A percentile compares a stretch with the other conserved stretches of the same genome.
Conservation (phyloP, 1,140 invertebrate genomes). For the Pseudomyrmex pallidus region DNA sequence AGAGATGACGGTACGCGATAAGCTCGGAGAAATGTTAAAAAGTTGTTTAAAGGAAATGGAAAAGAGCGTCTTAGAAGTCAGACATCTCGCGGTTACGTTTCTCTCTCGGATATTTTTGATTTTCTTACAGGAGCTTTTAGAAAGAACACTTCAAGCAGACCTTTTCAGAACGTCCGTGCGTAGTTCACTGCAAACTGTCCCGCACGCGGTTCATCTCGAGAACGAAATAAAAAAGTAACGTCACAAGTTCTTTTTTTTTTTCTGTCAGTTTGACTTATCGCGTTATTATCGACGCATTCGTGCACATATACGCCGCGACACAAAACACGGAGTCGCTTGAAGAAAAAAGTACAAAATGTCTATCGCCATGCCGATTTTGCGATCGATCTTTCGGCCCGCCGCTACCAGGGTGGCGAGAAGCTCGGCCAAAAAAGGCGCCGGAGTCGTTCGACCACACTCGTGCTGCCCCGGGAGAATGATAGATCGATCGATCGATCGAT, state of each 20-base stretch:
- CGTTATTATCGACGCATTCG: not conserved
- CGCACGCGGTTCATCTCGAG: not conserved
- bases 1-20: not conserved
- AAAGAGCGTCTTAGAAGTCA: not conserved
- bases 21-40: slow-evolving; percentile 24
- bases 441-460: slow-evolving; percentile 36
- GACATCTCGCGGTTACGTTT: not conserved
- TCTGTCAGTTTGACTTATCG: slow-evolving; percentile 15
- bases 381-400: slow-evolving; percentile 12
- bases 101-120: not conserved
- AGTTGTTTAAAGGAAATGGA: not conserved
- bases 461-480: slow-evolving; percentile 55
- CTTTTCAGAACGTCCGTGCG: not conserved
- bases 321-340: slow-evolving; percentile 23
- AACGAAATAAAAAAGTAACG: not conserved
- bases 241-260: not conserved
- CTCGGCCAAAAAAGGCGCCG: not conserved
- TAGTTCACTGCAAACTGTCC: not conserved
- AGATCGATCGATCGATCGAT: slow-evolving; percentile 71
- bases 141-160: not conserved
- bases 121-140: not conserved
- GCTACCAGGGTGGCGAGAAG: slow-evolving; percentile 45
- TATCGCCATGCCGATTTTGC: slow-evolving; percentile 14
- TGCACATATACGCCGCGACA: not conserved
- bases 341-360: slow-evolving; percentile 32